Conservation (phyloP, 1,140 invertebrate genomes). For the Anadara kagoshimensis region DNA sequence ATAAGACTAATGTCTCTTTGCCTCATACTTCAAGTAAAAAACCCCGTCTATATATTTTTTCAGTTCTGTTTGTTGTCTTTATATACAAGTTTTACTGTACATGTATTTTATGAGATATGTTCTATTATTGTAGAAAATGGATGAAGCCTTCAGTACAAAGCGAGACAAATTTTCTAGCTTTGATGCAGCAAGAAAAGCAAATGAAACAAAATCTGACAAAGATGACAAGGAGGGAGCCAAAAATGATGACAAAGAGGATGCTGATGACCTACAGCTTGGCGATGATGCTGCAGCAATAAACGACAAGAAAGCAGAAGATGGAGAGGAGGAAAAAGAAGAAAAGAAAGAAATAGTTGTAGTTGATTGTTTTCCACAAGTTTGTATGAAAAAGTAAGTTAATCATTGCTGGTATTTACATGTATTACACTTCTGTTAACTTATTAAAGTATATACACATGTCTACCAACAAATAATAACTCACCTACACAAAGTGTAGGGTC, state of each 20-base stretch:
- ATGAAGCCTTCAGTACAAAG: constrained; percentile 33
- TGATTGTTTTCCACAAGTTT: constrained; percentile 84
- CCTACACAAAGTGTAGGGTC: too few relatives aligned
- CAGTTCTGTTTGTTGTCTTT: too few relatives aligned
- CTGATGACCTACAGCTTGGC: constrained; percentile 49
- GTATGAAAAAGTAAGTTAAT: constrained; percentile 42
- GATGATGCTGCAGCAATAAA: constrained; percentile 47
- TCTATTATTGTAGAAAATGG: constrained; percentile 9
- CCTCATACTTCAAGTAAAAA: too few relatives aligned
- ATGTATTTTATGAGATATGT: background rate
- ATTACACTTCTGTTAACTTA: too few relatives aligned
- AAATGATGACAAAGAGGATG: constrained; percentile 26
- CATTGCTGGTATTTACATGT: too few relatives aligned
- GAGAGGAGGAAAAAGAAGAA: constrained; percentile 41
- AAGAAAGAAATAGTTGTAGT: constrained; percentile 46
- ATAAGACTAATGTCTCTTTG: too few relatives aligned
- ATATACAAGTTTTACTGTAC: too few relatives aligned
- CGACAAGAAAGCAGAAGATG: constrained; percentile 44
- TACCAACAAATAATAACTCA: too few relatives aligned
- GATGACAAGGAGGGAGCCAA: constrained; percentile 18
- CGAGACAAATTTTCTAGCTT: constrained; percentile 34
- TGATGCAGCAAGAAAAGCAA: constrained; percentile 25
- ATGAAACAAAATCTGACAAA: constrained; percentile 36
- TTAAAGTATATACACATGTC: too few relatives aligned
- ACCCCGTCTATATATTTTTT: too few relatives aligned